Conservation (phyloP, 2,888 invertebrate species). For the Neoascia interrupta region DNA sequence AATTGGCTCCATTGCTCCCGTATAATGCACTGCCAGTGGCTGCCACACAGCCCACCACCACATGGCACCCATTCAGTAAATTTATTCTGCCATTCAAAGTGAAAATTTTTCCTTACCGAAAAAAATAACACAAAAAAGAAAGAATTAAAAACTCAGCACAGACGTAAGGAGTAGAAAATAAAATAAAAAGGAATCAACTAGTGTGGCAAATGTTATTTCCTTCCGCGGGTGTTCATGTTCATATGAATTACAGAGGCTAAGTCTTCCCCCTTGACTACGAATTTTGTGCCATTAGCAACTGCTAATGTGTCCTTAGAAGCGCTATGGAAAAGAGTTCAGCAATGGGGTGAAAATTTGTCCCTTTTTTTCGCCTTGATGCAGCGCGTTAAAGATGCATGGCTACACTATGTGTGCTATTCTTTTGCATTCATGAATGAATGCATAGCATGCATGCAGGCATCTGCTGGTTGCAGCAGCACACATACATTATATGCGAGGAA, state of each 20-base stretch:
- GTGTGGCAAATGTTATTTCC: conserved; percentile 48
- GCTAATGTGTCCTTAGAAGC: conserved; percentile 58
- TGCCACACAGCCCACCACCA: conserved; percentile 3
- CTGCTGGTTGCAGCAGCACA: conserved; percentile 7
- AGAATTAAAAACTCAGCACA: conserved; percentile 36
- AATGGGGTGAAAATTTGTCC: neutral
- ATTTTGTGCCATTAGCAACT: conserved; percentile 59
- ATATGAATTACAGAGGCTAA: conserved; percentile 24
- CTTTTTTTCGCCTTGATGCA: conserved; percentile 16
- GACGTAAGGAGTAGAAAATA: neutral
- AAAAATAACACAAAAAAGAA: conserved; percentile 23
- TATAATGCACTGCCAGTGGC: conserved; percentile 29
- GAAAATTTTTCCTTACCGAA: conserved; percentile 13
- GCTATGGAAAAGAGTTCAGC: conserved; percentile 17
- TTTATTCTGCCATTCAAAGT: conserved; percentile 62
- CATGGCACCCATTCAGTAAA: conserved; percentile 45
- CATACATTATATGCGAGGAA: conserved; percentile 10
- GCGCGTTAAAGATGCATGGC: conserved; percentile 51
- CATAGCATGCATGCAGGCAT: conserved; percentile 45
- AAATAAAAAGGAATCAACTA: conserved; percentile 49
- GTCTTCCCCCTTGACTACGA: neutral
- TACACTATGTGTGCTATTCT: conserved; percentile 49
- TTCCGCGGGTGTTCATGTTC: conserved; percentile 26
- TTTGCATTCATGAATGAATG: conserved; percentile 66
- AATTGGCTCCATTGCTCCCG: conserved; percentile 57